These are phyloP conservation scores for Regulus satrapa DNA, from an alignment of 2,113 vertebrate genomes.

Conservation along the genomic window DNA sequence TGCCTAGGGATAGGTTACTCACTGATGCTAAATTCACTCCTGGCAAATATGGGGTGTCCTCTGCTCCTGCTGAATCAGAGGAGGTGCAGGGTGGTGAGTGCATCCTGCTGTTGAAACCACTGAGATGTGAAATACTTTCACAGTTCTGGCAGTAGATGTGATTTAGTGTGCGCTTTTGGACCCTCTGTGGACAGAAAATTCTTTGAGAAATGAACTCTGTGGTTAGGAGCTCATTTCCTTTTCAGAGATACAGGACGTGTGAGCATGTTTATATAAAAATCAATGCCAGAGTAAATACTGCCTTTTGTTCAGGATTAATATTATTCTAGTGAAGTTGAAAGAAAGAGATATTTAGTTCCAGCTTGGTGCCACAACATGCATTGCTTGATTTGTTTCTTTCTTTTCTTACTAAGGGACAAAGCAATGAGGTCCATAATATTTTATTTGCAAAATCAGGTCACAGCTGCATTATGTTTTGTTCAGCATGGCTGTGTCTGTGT, in stretches of 20 bases:
- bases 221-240: conserved; percentile 6
- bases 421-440: background rate
- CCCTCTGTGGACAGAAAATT: background rate
- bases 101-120: background rate
- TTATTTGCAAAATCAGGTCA: background rate
- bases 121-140: background rate
- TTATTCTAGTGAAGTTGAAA: conserved; percentile 40
- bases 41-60: background rate
- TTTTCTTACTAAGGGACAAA: background rate
- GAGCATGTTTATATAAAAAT: conserved; percentile 16
- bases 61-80: background rate
- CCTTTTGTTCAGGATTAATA: conserved; percentile 25
- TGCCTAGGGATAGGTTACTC: background rate
- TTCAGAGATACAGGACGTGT: background rate
- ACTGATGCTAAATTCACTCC: background rate
- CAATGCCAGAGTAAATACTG: conserved; percentile 49
- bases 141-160: background rate
- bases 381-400: background rate
- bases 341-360: conserved; percentile 5
- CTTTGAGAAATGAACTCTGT: background rate
- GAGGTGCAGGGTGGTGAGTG: background rate
- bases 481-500: background rate
- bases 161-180: background rate
- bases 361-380: background rate
- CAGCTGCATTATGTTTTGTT: background rate